These are phyloP conservation scores for Synanthedon tipuliformis DNA, from an alignment of 2,888 invertebrate genomes.

Conservation along the genomic window DNA sequence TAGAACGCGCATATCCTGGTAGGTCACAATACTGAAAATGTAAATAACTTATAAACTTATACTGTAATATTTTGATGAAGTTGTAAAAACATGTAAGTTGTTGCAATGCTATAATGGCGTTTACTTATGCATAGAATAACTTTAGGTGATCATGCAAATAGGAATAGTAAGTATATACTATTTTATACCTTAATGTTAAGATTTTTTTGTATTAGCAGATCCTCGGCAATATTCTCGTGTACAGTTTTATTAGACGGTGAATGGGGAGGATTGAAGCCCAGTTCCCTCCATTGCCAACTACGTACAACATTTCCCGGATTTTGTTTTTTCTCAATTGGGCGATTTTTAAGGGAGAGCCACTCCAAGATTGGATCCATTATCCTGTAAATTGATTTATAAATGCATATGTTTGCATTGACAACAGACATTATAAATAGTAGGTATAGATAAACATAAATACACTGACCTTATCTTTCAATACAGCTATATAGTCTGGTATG, in stretches of 20 bases:
- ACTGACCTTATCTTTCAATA: background rate
- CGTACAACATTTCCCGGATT: conserved; percentile 47
- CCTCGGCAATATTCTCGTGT: conserved; percentile 74
- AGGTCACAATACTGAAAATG: conserved; percentile 75
- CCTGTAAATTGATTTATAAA: conserved; percentile 2
- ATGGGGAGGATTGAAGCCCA: conserved; percentile 46
- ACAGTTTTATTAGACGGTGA: conserved; percentile 58
- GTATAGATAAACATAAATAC: background rate
- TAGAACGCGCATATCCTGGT: conserved; percentile 81
- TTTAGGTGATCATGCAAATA: background rate
- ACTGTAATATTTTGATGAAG: no score
- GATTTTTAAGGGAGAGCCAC: conserved; percentile 54
- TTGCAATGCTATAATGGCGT: no score
- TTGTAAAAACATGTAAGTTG: no score
- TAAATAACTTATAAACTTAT: background rate
- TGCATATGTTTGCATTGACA: no score
- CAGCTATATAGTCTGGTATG: no score
- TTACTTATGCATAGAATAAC: background rate
- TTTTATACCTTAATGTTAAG: conserved; percentile 71
- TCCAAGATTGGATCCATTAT: conserved; percentile 57
- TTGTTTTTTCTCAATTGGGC: conserved; percentile 42
- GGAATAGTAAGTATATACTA: background rate
- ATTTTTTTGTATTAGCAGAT: conserved; percentile 72
- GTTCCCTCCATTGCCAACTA: conserved; percentile 61
- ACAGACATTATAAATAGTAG: no score